Evolutionary conservation across 2,888 invertebrate genomes (phyloP), one percentile per base, ranked within the genome.

Genomic region (Protophormia terraenovae): DNA sequence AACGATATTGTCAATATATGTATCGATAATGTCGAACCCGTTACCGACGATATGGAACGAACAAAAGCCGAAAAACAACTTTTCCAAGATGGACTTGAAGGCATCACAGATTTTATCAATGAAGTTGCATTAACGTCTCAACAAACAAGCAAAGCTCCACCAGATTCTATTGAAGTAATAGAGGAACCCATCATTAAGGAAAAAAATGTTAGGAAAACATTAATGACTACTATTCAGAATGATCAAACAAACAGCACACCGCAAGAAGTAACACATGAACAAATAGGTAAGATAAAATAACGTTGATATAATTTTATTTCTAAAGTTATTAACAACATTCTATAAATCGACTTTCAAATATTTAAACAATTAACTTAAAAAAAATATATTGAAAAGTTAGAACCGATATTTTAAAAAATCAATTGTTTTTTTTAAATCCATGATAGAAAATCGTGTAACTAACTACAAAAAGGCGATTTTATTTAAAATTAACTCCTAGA

Each of bases 1-100:
- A 95, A 95, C 87, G 97, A 98, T 92, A 96, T 97, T 87, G 96
- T 97, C 0, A 94, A 95, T 81, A 95, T 95, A 90, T 96, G 96
- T 91, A 95, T 95, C 82, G 94, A 95, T 88, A 96, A 96, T 89
- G 94, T 96, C n/a, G 96, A 96, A 90, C 92, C 95, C 19, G 96
- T 97, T 1, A 96, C 96, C 0, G 96, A 97, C 91, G 95, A 96
- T 89, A 94, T 95, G 90, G 96, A 96, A 89, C 94, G 94, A 88
- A 95, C 95, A 16, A 93, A 95, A 80, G 95, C 95, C 1, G 94
- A 95, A 92, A 94, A 94, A 67, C 93, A 94, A 81, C 90, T 95
- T 19, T 94, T 94, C 88, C 94, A 94, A 87, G 92, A 92, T 24
- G 94, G 94, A 78, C 94, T 94, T 89, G 94, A 94, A 88, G 93